phyloP scores from a whole-genome alignment of 2,888 invertebrate genomes.

The Xestia sexstrigata region DNA sequence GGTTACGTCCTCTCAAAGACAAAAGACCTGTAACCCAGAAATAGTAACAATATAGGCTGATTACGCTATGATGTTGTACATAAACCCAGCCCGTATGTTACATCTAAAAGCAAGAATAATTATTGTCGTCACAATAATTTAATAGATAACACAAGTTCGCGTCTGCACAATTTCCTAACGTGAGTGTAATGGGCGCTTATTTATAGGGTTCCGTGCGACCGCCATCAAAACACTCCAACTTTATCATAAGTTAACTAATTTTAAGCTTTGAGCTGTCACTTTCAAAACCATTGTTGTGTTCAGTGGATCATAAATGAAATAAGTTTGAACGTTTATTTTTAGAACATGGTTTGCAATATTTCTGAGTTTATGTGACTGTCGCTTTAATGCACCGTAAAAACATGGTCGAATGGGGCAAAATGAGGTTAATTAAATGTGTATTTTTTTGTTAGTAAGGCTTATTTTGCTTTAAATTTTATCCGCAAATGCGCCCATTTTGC shows the following conservation, averaged over 20 bases:
- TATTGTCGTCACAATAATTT: slow-evolving; percentile 74
- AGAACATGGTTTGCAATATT: neutral
- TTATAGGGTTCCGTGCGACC: slow-evolving; percentile 44
- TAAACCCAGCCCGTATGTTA: slow-evolving; percentile 31
- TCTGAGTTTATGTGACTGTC: neutral
- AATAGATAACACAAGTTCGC: slow-evolving; percentile 73
- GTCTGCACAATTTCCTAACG: slow-evolving; percentile 69
- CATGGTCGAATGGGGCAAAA: neutral
- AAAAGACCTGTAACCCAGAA: too few species aligned
- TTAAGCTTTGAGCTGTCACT: neutral
- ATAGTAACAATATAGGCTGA: too few species aligned
- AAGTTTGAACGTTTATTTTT: neutral
- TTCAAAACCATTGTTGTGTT: slow-evolving; percentile 18
- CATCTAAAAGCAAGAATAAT: slow-evolving; percentile 61
- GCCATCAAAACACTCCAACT: slow-evolving; percentile 16
- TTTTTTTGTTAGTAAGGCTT: neutral
- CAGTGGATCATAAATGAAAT: neutral
- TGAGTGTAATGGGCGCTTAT: slow-evolving; percentile 48
- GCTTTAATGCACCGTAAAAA: neutral
- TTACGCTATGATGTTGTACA: neutral
- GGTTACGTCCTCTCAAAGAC: neutral
- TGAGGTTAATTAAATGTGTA: too few species aligned
- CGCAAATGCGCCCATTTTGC: neutral
- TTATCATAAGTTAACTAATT: slow-evolving; percentile 28
- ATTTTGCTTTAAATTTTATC: neutral